Evolutionary conservation across 2,113 vertebrate species (phyloP).

Genomic region (Chlamydotis undulata): DNA sequence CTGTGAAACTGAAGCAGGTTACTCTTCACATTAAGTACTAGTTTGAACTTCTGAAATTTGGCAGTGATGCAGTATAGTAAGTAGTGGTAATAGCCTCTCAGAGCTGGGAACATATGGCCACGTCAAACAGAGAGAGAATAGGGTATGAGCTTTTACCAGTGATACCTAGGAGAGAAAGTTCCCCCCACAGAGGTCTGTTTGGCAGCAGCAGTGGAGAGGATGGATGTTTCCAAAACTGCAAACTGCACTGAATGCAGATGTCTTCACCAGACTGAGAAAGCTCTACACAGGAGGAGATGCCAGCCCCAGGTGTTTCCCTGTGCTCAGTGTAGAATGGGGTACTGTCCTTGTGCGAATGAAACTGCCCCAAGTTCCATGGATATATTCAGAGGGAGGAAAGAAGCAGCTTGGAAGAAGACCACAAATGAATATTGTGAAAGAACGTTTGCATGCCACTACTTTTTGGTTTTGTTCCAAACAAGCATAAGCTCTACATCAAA

Average conservation of each 20-base stretch:
- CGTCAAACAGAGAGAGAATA: neutral
- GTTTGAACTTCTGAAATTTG: neutral
- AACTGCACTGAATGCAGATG: neutral
- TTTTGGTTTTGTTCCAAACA: slow-evolving; percentile 8
- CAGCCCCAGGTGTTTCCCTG: neutral
- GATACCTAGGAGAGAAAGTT: neutral
- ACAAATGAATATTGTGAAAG: neutral
- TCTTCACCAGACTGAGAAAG: neutral
- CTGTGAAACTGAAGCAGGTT: neutral
- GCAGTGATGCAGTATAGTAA: neutral
- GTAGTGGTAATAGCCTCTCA: neutral
- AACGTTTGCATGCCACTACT: neutral
- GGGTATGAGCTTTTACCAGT: neutral
- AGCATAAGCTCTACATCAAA: neutral
- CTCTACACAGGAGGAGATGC: neutral
- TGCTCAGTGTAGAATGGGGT: neutral
- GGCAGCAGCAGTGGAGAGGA: neutral
- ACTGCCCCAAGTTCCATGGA: neutral
- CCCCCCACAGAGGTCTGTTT: neutral
- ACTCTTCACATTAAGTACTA: neutral
- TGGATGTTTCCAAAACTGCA: neutral
- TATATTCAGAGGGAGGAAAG: neutral
- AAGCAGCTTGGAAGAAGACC: neutral
- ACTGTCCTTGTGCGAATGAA: neutral
- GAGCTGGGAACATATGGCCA: neutral